phyloP scores from a whole-genome alignment of 2,888 invertebrate species.

The Priapulus caudatus region DNA sequence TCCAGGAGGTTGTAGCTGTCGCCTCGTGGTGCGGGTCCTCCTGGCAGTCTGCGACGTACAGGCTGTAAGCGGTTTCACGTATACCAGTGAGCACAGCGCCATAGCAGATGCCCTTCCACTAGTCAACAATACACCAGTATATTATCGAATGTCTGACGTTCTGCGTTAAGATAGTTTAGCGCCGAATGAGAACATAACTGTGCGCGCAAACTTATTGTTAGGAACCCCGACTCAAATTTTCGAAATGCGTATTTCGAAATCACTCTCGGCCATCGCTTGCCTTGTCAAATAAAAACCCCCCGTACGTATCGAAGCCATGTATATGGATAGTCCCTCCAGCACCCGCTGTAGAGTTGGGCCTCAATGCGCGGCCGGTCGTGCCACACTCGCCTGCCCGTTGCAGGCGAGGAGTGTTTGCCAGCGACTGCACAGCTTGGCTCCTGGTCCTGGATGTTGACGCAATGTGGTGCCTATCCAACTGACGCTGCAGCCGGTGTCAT shows the following conservation, averaged over 20 bases:
- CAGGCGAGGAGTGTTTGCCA: background rate
- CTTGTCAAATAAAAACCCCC: no score
- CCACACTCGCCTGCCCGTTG: no score
- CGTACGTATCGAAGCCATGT: background rate
- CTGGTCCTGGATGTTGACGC: no score
- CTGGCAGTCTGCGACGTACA: background rate
- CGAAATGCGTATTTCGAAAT: no score
- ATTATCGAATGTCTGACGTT: no score
- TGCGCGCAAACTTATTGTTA: no score
- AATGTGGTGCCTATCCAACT: background rate
- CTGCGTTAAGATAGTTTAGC: no score
- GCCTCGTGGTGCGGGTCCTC: no score
- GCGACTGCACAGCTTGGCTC: background rate
- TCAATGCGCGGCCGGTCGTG: background rate
- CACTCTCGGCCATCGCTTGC: no score
- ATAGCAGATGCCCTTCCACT: background rate
- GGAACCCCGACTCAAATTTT: no score
- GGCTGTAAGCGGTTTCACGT: background rate
- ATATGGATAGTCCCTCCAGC: background rate
- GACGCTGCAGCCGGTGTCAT: background rate
- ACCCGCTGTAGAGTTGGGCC: background rate
- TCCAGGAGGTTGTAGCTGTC: background rate
- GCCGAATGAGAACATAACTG: no score
- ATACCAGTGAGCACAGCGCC: background rate
- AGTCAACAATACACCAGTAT: no score